Evolutionary conservation across 2,888 invertebrate genomes (phyloP).

Genomic region (Euplexia lucipara): DNA sequence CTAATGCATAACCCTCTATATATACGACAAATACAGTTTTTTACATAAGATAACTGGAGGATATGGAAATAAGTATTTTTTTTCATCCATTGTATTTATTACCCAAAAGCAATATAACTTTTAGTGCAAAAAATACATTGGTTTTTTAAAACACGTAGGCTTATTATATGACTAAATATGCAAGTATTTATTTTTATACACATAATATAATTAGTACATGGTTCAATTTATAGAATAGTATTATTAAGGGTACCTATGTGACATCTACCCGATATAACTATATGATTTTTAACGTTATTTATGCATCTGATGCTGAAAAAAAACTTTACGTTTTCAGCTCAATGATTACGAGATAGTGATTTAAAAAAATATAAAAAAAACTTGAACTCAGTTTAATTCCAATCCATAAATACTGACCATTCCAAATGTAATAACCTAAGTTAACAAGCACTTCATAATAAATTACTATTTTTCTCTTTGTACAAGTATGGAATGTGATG

Average conservation of each 20-base stretch:
- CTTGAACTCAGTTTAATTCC: slow-evolving; percentile 68
- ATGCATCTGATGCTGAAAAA: slow-evolving; percentile 43
- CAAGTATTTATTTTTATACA: slow-evolving; percentile 66
- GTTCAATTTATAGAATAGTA: slow-evolving; percentile 55
- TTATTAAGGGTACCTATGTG: slow-evolving; percentile 53
- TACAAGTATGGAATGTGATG: slow-evolving; percentile 89
- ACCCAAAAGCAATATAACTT: slow-evolving; percentile 38
- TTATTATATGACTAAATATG: slow-evolving; percentile 67
- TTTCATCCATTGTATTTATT: slow-evolving; percentile 55
- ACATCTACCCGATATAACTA: slow-evolving; percentile 58
- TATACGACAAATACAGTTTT: slow-evolving; percentile 73
- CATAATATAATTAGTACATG: slow-evolving; percentile 62
- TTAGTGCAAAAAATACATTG: slow-evolving; percentile 51
- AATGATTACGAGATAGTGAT: slow-evolving; percentile 26
- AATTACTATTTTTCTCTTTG: slow-evolving; percentile 72
- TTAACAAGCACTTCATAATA: slow-evolving; percentile 64
- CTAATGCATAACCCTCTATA: slow-evolving; percentile 81
- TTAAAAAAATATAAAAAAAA: slow-evolving; percentile 49
- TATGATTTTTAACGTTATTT: slow-evolving; percentile 47
- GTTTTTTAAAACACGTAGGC: slow-evolving; percentile 59
- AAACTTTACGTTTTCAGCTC: slow-evolving; percentile 32
- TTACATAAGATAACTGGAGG: slow-evolving; percentile 72
- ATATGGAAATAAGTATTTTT: slow-evolving; percentile 62
- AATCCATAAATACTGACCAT: slow-evolving; percentile 74
- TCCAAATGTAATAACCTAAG: slow-evolving; percentile 63